Percentiles rank a stretch among this genome's conserved stretches.
phyloP scores from a whole-genome alignment of 2,113 vertebrate genomes.

The Rhinolophus ferrumequinum region DNA sequence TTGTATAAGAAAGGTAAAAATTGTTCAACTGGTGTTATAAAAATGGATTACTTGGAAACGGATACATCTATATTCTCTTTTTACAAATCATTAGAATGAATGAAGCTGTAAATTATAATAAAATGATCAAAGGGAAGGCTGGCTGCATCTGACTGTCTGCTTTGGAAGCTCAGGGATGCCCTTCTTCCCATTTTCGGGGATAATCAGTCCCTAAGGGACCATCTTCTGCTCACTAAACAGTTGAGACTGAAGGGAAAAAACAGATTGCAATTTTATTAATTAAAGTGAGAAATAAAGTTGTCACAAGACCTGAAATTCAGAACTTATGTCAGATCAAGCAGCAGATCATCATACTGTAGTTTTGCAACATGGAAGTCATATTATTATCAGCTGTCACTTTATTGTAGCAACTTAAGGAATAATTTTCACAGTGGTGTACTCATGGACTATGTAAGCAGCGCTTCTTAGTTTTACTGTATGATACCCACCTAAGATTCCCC shows the following conservation, averaged over 20 bases:
- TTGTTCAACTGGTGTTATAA: not conserved
- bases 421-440: not conserved
- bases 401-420: not conserved
- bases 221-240: constrained; percentile 54
- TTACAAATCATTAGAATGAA: constrained; percentile 69
- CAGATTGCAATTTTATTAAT: constrained; percentile 66
- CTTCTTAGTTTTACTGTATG: not conserved
- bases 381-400: not conserved
- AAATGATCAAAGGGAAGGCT: constrained; percentile 65
- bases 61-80: constrained; percentile 34
- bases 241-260: constrained; percentile 29
- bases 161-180: constrained; percentile 26
- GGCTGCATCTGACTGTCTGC: constrained; percentile 38
- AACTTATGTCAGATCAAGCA: constrained; percentile 58
- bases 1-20: not conserved
- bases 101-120: constrained; percentile 69
- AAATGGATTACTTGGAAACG: constrained; percentile 37
- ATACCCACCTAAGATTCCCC: not conserved
- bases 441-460: not conserved
- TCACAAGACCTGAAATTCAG: constrained; percentile 52
- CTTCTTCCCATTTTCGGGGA: constrained; percentile 51
- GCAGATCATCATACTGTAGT: not conserved
- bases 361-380: not conserved
- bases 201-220: constrained; percentile 71
- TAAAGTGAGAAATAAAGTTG: constrained; percentile 72